Conservation (phyloP, 2,888 invertebrate genomes). For the Chalcosyrphus nemorum region DNA sequence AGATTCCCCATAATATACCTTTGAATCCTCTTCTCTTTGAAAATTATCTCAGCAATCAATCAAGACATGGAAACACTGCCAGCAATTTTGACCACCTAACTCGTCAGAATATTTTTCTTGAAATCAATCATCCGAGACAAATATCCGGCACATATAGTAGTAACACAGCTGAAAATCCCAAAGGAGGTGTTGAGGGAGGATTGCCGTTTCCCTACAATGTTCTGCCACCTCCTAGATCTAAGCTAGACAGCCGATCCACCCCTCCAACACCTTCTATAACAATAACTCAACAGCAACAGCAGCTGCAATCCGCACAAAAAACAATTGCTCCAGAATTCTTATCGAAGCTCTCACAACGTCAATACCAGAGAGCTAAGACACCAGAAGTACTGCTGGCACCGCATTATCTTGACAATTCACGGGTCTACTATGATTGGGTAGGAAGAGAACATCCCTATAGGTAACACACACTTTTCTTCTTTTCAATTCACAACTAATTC, state of each 20-base stretch:
- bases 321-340: slow-evolving; percentile 44
- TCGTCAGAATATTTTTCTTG: slow-evolving; percentile 74
- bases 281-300: slow-evolving; percentile 71
- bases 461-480: background rate
- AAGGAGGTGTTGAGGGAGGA: slow-evolving; percentile 72
- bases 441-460: slow-evolving; percentile 77
- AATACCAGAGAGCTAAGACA: slow-evolving; percentile 85
- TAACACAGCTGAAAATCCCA: slow-evolving; percentile 69
- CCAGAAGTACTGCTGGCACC: slow-evolving; percentile 91
- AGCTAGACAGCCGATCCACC: slow-evolving; percentile 78
- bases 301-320: slow-evolving; percentile 40
- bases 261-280: slow-evolving; percentile 74
- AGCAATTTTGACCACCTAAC: slow-evolving; percentile 79
- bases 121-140: slow-evolving; percentile 75
- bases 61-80: slow-evolving; percentile 77
- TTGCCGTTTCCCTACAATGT: slow-evolving; percentile 82
- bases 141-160: slow-evolving; percentile 75
- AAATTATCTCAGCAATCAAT: slow-evolving; percentile 50
- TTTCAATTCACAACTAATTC: no score
- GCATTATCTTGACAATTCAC: slow-evolving; percentile 84
- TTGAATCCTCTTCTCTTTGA: slow-evolving; percentile 69
- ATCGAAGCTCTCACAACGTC: slow-evolving; percentile 76
- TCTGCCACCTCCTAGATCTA: slow-evolving; percentile 85
- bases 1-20: slow-evolving; percentile 70
- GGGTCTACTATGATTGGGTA: slow-evolving; percentile 83